These are phyloP conservation scores for Notoglanidium macrostoma DNA, from an alignment of 2,797 vertebrate genomes.

Conservation along the genomic window DNA sequence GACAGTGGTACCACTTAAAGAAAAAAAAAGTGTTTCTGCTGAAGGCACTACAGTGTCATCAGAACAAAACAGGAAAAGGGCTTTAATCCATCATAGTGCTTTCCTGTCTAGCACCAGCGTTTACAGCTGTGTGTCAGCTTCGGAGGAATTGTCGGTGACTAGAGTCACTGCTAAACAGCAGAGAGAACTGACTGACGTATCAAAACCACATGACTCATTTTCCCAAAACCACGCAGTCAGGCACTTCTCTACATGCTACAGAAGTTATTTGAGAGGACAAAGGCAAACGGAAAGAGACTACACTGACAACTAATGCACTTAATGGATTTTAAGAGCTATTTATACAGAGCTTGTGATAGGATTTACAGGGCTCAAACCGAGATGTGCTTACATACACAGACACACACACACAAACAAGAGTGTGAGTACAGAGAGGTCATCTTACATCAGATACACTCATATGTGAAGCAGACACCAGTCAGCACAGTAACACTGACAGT, in stretches of 20 bases:
- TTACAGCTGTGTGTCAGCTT: constrained; percentile 31
- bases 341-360: constrained; percentile 48
- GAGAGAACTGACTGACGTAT: constrained; percentile 14
- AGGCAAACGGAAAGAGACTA: constrained; percentile 4
- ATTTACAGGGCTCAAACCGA: constrained; percentile 40
- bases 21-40: constrained; percentile 31
- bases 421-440: not conserved
- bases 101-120: constrained; percentile 23
- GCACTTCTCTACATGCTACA: not conserved
- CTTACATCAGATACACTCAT: not conserved
- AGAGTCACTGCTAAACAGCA: constrained; percentile 8
- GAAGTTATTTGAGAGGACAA: constrained; percentile 16
- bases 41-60: not conserved
- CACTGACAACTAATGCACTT: constrained; percentile 50
- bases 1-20: not conserved
- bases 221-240: constrained; percentile 32
- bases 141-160: not conserved
- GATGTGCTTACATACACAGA: not conserved
- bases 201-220: constrained; percentile 47
- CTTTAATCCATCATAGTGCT: constrained; percentile 20
- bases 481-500: not conserved
- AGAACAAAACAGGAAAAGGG: constrained; percentile 4
- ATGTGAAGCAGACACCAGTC: not conserved
- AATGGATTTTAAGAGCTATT: constrained; percentile 54
- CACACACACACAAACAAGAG: not conserved